phyloP scores from a whole-genome alignment of 1,140 invertebrate genomes.

The Drosophila oshimai region DNA sequence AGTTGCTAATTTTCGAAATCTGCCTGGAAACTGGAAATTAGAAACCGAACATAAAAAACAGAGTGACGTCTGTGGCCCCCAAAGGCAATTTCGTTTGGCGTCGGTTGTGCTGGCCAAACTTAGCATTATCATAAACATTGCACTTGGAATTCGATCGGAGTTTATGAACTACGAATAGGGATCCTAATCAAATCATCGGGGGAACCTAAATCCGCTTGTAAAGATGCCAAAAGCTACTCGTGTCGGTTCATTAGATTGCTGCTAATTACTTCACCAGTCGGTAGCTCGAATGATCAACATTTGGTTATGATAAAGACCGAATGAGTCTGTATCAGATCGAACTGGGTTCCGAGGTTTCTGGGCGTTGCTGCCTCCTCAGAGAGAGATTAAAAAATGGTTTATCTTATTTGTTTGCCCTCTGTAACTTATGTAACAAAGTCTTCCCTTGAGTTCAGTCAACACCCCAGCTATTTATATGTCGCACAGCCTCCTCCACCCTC shows the following conservation, averaged over 20 bases:
- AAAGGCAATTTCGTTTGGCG: slow-evolving; percentile 17
- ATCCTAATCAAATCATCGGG: slow-evolving; percentile 50
- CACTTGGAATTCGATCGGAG: neutral
- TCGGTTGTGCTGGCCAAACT: slow-evolving; percentile 4
- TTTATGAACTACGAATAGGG: slow-evolving; percentile 29
- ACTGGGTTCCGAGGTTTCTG: slow-evolving; percentile 24
- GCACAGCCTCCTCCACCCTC: neutral
- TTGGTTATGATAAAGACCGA: slow-evolving; percentile 21
- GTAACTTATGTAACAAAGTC: neutral
- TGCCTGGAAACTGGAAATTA: slow-evolving; percentile 21
- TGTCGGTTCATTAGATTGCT: slow-evolving; percentile 50
- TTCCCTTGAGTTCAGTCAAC: neutral
- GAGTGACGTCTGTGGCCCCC: slow-evolving; percentile 8
- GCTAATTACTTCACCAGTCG: slow-evolving; percentile 49
- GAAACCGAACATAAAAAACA: neutral
- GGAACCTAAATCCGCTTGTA: slow-evolving; percentile 13
- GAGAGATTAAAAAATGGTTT: neutral
- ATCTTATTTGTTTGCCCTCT: neutral
- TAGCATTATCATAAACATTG: slow-evolving; percentile 53
- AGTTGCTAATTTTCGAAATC: slow-evolving; percentile 38
- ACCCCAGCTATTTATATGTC: neutral
- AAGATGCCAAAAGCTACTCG: slow-evolving; percentile 8
- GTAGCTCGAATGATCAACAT: slow-evolving; percentile 1
- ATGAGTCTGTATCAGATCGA: slow-evolving; percentile 1
- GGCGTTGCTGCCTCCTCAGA: neutral